phyloP scores from a whole-genome alignment of 2,888 invertebrate genomes.

The Cataglyphis rosenhaueri region DNA sequence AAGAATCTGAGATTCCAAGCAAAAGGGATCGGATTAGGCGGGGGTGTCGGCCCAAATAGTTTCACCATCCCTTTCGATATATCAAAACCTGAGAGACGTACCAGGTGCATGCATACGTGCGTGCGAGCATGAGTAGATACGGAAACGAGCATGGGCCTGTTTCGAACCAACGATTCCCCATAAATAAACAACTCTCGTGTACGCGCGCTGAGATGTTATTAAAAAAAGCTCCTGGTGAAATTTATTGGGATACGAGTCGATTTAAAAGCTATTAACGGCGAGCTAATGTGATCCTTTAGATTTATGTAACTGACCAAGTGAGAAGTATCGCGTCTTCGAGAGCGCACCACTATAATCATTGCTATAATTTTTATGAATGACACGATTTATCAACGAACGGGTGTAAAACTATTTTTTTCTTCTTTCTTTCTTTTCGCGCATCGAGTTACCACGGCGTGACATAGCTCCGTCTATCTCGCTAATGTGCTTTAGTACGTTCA shows the following conservation, averaged over 20 bases:
- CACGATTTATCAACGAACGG: slow-evolving; percentile 33
- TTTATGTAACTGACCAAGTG: slow-evolving; percentile 49
- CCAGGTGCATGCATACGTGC: slow-evolving; percentile 52
- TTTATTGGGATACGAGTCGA: slow-evolving; percentile 74
- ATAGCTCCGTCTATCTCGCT: slow-evolving; percentile 39
- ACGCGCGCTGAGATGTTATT: slow-evolving; percentile 61
- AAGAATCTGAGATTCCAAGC: slow-evolving; percentile 54
- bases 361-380: slow-evolving; percentile 32
- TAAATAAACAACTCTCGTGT: slow-evolving; percentile 72
- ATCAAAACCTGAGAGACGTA: slow-evolving; percentile 66
- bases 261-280: slow-evolving; percentile 74
- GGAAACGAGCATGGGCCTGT: slow-evolving; percentile 20
- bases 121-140: slow-evolving; percentile 21
- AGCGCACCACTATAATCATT: slow-evolving; percentile 27
- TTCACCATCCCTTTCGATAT: slow-evolving; percentile 72
- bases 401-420: not conserved
- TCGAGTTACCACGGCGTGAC: slow-evolving; percentile 45
- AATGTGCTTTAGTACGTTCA: slow-evolving; percentile 47
- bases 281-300: slow-evolving; percentile 67
- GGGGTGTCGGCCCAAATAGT: slow-evolving; percentile 75
- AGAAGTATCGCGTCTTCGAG: slow-evolving; percentile 41
- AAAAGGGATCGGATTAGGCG: slow-evolving; percentile 60
- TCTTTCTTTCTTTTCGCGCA: not conserved
- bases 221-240: slow-evolving; percentile 65
- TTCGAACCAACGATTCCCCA: slow-evolving; percentile 64